These are phyloP conservation scores for Merops nubicus DNA, from an alignment of 2,113 vertebrate genomes.

Conservation along the genomic window DNA sequence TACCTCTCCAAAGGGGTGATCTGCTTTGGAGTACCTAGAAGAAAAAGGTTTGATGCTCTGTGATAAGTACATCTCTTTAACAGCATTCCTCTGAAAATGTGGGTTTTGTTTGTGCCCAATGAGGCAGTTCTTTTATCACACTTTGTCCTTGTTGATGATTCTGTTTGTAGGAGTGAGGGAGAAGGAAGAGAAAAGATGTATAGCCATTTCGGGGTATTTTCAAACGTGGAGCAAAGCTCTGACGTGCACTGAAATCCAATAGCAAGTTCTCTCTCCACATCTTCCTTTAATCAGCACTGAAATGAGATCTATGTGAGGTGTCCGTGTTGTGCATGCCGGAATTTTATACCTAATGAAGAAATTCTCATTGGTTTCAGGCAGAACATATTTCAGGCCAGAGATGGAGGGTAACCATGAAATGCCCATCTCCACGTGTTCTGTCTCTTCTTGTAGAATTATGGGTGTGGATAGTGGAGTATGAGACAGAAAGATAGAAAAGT, in stretches of 20 bases:
- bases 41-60: background rate
- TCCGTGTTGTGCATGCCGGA: background rate
- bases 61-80: background rate
- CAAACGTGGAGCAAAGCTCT: background rate
- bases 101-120: background rate
- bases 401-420: background rate
- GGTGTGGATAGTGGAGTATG: background rate
- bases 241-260: background rate
- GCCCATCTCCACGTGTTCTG: fast-evolving
- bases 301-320: background rate
- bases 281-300: background rate
- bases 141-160: background rate
- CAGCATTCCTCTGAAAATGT: background rate
- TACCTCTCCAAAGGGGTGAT: background rate
- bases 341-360: background rate
- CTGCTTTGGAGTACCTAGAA: background rate
- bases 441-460: background rate
- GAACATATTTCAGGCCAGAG: background rate
- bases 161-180: background rate
- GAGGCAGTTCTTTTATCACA: background rate
- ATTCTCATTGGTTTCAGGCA: background rate
- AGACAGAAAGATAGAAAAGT: background rate
- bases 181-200: background rate
- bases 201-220: background rate
- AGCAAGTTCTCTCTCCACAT: background rate